Conservation (phyloP, 2,113 vertebrate genomes). For the Phrynosoma platyrhinos region DNA sequence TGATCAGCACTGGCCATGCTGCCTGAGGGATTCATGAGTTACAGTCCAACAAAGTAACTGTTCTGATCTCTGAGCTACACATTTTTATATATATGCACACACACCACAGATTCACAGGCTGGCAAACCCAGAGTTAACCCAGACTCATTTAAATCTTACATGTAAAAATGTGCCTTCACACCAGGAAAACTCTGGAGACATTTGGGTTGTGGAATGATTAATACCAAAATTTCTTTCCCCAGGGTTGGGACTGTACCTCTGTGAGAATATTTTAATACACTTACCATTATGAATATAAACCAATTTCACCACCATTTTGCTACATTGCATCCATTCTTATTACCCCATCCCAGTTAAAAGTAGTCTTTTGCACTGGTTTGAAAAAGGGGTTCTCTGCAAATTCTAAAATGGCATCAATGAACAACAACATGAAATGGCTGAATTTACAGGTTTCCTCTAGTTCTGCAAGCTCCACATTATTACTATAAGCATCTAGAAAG, state of each 20-base stretch:
- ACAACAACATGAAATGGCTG: not conserved
- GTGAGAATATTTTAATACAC: not conserved
- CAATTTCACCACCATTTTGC: not conserved
- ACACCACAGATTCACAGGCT: not conserved
- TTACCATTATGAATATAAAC: not conserved
- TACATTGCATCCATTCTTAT: too few species aligned
- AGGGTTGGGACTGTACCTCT: too few species aligned
- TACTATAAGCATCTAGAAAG: slow-evolving; percentile 10
- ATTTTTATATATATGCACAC: too few species aligned
- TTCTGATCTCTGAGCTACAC: too few species aligned
- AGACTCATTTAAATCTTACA: not conserved
- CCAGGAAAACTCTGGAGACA: not conserved
- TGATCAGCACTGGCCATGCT: too few species aligned
- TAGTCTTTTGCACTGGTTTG: not conserved
- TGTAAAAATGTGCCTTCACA: not conserved
- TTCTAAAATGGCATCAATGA: slow-evolving; percentile 7
- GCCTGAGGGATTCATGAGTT: too few species aligned
- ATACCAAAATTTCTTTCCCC: not conserved
- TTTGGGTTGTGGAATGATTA: not conserved
- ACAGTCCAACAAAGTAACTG: too few species aligned
- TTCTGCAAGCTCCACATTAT: slow-evolving; percentile 32
- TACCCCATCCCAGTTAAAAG: not conserved
- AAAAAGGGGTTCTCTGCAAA: not conserved
- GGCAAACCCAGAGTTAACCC: not conserved
- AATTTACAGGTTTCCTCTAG: slow-evolving; percentile 24